phyloP scores from a whole-genome alignment of 2,113 vertebrate species.

The Hydrochoerus hydrochaeris region DNA sequence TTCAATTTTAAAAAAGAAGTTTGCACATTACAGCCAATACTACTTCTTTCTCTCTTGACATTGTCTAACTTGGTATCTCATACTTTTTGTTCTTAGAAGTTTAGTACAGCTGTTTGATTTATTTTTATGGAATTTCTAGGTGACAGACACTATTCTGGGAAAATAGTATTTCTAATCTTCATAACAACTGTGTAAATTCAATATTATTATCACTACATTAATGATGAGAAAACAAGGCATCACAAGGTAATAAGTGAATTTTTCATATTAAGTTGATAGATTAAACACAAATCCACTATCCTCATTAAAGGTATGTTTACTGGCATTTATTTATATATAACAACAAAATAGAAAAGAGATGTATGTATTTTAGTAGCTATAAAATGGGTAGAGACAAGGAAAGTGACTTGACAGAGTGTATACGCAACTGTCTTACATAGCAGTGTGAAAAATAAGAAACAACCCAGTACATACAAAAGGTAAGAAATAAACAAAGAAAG shows the following conservation, averaged over 20 bases:
- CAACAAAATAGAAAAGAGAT: background rate
- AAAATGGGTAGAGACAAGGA: background rate
- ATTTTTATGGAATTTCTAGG: background rate
- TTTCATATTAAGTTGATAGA: background rate
- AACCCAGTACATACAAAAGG: background rate
- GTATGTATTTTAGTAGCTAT: background rate
- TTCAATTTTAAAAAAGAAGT: background rate
- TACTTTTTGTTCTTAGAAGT: background rate
- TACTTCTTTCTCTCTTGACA: background rate
- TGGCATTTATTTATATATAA: background rate
- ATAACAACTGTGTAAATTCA: background rate
- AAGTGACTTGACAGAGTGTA: background rate
- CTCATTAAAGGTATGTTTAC: background rate
- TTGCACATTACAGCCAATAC: background rate
- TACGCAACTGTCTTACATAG: background rate
- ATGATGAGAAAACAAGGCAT: background rate
- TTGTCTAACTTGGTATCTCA: background rate
- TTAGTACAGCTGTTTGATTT: background rate
- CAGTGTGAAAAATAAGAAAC: background rate
- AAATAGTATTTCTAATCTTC: constrained; percentile 10
- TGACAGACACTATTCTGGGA: background rate
- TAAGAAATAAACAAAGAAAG: background rate
- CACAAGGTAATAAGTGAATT: background rate
- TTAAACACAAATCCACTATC: background rate
- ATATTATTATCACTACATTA: background rate